These are phyloP conservation scores for Magallana angulata DNA, from an alignment of 1,140 invertebrate genomes.

Conservation along the genomic window DNA sequence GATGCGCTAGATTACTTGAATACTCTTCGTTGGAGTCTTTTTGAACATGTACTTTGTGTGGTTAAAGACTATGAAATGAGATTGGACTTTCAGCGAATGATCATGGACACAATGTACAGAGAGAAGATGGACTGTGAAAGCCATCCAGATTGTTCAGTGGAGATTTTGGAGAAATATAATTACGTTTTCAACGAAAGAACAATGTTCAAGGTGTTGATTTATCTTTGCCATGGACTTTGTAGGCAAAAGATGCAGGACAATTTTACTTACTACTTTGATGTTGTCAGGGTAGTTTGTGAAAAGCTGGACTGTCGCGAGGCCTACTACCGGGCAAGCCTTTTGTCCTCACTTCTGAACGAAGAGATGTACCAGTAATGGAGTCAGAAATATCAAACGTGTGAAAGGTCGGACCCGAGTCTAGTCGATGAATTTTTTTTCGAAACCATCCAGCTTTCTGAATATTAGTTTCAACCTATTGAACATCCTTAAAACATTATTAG, in stretches of 20 bases:
- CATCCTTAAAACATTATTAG: too few species aligned
- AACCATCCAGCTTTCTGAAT: background rate
- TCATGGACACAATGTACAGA: background rate
- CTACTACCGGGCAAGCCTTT: background rate
- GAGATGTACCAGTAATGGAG: background rate
- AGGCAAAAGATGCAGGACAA: background rate
- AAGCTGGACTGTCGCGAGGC: background rate
- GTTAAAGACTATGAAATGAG: background rate
- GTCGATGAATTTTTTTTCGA: background rate
- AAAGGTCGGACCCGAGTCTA: background rate
- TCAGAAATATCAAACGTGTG: background rate
- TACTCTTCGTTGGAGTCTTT: constrained; percentile 18
- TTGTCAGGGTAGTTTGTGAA: background rate
- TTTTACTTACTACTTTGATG: background rate
- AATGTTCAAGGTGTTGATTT: background rate
- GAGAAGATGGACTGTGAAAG: background rate
- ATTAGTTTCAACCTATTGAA: background rate
- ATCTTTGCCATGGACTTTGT: background rate
- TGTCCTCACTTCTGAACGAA: background rate
- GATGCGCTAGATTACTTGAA: background rate
- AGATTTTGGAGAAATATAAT: constrained; percentile 3
- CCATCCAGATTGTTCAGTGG: background rate
- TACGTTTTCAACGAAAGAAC: constrained; percentile 1
- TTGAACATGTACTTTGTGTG: constrained; percentile 13
- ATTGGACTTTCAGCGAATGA: background rate